Evolutionary conservation across 2,888 invertebrate genomes (phyloP).

Genomic region (Eupithecia inturbata): DNA sequence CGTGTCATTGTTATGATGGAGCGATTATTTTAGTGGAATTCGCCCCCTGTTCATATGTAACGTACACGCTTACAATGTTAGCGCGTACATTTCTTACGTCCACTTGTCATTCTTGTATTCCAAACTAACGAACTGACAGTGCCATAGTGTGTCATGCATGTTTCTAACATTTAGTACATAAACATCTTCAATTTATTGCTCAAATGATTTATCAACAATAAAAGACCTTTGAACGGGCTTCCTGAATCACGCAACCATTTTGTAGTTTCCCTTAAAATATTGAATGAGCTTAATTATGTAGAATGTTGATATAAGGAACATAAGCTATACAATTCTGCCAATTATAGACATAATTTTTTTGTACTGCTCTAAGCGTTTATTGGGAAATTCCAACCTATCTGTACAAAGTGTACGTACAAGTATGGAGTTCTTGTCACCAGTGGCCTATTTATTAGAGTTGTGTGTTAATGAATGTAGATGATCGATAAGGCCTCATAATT

Average conservation of each 20-base stretch:
- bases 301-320: background rate
- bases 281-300: conserved; percentile 36
- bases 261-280: conserved; percentile 40
- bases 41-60: too few species aligned
- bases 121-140: conserved; percentile 76
- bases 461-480: background rate
- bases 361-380: conserved; percentile 13
- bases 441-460: conserved; percentile 7
- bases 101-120: conserved; percentile 47
- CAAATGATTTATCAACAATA: conserved; percentile 55
- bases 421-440: background rate
- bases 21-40: too few species aligned
- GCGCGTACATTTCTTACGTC: conserved; percentile 12
- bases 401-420: background rate
- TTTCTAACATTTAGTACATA: conserved; percentile 45
- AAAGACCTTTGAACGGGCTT: conserved; percentile 70
- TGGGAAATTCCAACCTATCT: background rate
- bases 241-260: conserved; percentile 66
- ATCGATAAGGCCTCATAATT: background rate
- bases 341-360: conserved; percentile 7
- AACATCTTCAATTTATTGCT: conserved; percentile 70
- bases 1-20: background rate
- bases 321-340: conserved; percentile 16
- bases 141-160: conserved; percentile 72
- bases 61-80: background rate